Evolutionary conservation across 2,113 vertebrate species (phyloP), one percentile per base, ranked within the genome.

Genomic region (Chloropsis cyanopogon): DNA sequence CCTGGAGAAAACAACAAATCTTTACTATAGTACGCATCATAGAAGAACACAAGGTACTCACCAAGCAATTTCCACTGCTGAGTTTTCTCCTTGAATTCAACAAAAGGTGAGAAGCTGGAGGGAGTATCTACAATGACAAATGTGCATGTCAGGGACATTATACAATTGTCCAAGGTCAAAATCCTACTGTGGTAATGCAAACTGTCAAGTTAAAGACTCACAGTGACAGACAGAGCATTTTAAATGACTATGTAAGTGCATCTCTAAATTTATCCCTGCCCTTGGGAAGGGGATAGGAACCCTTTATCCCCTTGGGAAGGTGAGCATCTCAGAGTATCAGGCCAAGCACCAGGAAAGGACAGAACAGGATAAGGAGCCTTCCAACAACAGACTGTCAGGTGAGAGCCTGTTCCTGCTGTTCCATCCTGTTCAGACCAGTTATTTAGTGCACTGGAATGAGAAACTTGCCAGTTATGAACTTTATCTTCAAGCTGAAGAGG

Each of bases 11-110:
- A 73, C 7, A 26, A 29, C 4, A 5, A 65, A 60, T 16, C 13
- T 31, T 26, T 42, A 41, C 29, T 73, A 15, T 1, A 44, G 37
- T 1, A 41, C 49, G 41, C 12, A 21, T 61, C 12, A 15, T 0
- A 60, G 19, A 37, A 31, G 29, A 78, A 25, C 31, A 52, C 5
- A 63, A 81, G 64, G 39, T 20, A 97, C 98, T 98, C 96, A 99
- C 99, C 98, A 7, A 99, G 98, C 97, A 99, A 98, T 73, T 98
- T 98, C 99, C 99, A 99, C 95, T 99, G 99, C 96, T 99, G 99
- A 24, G 97, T 98, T 79, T 98, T 98, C 86, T 99, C 99, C 81
- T 96, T 97, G 97, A 99, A 99, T 91, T 99, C 99, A 90, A 99
- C 99, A 96, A 99, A 99, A 23, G 99, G 99, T 71, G 98, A 98